A percentile compares a stretch with the other conserved stretches of the same genome.
phyloP scores from a whole-genome alignment of 2,113 vertebrate species.

The Etheostoma cragini region DNA sequence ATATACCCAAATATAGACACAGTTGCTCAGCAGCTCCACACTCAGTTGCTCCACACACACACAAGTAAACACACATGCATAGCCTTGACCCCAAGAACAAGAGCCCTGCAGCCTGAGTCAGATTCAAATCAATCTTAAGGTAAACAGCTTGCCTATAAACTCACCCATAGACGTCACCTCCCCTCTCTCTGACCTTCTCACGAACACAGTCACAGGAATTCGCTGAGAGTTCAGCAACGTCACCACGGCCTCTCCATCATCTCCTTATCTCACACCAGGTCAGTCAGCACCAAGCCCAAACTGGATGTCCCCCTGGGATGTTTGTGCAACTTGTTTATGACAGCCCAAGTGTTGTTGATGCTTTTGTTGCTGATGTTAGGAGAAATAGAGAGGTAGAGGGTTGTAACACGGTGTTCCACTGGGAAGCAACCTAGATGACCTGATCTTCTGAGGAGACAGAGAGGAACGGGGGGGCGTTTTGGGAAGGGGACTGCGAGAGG shows the following conservation, averaged over 20 bases:
- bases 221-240: conserved; percentile 46
- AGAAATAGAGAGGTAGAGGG: conserved; percentile 33
- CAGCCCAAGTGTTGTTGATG: conserved; percentile 72
- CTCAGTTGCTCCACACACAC: conserved; percentile 11
- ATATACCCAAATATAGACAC: neutral
- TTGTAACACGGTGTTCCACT: conserved; percentile 48
- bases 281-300: conserved; percentile 62
- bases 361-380: conserved; percentile 71
- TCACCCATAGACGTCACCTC: conserved; percentile 19
- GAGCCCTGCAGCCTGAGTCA: conserved; percentile 22
- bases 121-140: conserved; percentile 50
- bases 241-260: conserved; percentile 62
- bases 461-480: conserved; percentile 21
- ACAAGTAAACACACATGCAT: neutral
- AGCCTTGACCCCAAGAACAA: conserved; percentile 50
- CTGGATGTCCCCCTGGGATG: conserved; percentile 70
- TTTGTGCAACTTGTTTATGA: conserved; percentile 83
- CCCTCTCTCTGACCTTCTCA: conserved; percentile 40
- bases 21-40: neutral
- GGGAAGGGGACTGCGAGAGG: conserved; percentile 9
- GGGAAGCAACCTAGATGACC: conserved; percentile 58
- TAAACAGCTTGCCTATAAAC: conserved; percentile 45
- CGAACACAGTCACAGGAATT: conserved; percentile 61
- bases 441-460: conserved; percentile 45
- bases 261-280: conserved; percentile 73